phyloP scores from a whole-genome alignment of 2,888 invertebrate genomes.

The Gryllus longicercus region DNA sequence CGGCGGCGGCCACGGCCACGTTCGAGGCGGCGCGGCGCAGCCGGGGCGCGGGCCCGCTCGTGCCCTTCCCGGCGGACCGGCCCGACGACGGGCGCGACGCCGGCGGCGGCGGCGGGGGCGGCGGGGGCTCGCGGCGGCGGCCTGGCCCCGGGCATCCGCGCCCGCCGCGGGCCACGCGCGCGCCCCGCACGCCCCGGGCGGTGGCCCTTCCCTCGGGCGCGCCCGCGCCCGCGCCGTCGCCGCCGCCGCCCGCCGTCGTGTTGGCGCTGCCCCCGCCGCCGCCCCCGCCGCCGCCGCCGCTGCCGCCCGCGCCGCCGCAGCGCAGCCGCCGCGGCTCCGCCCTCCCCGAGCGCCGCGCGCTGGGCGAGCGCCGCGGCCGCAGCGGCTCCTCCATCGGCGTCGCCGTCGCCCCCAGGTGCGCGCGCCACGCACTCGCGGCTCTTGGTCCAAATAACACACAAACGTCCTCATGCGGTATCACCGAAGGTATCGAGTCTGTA shows the following conservation, averaged over 20 bases:
- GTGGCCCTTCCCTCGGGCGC: not conserved
- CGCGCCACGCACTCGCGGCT: not conserved
- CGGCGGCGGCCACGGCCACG: not conserved
- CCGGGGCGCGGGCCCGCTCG: not conserved
- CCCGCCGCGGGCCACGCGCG: not conserved
- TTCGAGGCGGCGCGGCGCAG: not conserved
- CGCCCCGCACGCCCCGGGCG: not conserved
- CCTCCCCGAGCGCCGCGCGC: not conserved
- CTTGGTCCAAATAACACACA: too few relatives aligned
- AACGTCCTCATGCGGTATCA: too few relatives aligned
- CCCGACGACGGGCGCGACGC: not conserved
- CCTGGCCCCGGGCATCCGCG: not conserved
- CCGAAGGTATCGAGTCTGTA: too few relatives aligned
- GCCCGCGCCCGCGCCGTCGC: not conserved
- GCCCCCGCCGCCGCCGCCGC: not conserved
- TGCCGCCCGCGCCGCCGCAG: not conserved
- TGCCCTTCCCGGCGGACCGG: not conserved
- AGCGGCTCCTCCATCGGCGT: conserved; percentile 5
- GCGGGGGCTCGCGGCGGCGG: not conserved
- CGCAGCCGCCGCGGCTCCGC: not conserved
- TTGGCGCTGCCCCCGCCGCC: not conserved
- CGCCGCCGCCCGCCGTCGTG: not conserved
- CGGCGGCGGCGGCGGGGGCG: not conserved
- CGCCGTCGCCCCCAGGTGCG: not conserved
- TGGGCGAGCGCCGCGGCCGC: not conserved